These are phyloP conservation scores for Drosophila melanogaster DNA, from an alignment of 1,140 invertebrate genomes.

Conservation along the genomic window Release_6_plus_ISO1_MT NT_037436.4:17142501-17143000, in stretches of 20 bases:
- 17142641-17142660: constrained; percentile 3
- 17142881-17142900: not conserved
- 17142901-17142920: constrained; percentile 53
- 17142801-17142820: constrained; percentile 83
- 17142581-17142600: constrained; percentile 45
- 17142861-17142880: constrained; percentile 26
- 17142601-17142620: constrained; percentile 68
- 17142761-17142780: constrained; percentile 70
- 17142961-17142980: constrained; percentile 53
- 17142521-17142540: constrained; percentile 83
- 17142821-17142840: constrained; percentile 27
- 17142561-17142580: constrained; percentile 81
- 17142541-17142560: constrained; percentile 68
- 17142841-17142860: constrained; percentile 35
- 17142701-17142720: constrained; percentile 40
- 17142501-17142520: constrained; percentile 42
- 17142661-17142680: not conserved
- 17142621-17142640: constrained; percentile 46
- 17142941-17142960: constrained; percentile 69
- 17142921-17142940: constrained; percentile 70
- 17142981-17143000: constrained; percentile 71
- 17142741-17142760: constrained; percentile 67
- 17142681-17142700: not conserved
- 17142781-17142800: constrained; percentile 76
- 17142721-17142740: constrained; percentile 60